Evolutionary conservation across 2,797 vertebrate species (phyloP).

Genomic region (Tadarida brasiliensis): DNA sequence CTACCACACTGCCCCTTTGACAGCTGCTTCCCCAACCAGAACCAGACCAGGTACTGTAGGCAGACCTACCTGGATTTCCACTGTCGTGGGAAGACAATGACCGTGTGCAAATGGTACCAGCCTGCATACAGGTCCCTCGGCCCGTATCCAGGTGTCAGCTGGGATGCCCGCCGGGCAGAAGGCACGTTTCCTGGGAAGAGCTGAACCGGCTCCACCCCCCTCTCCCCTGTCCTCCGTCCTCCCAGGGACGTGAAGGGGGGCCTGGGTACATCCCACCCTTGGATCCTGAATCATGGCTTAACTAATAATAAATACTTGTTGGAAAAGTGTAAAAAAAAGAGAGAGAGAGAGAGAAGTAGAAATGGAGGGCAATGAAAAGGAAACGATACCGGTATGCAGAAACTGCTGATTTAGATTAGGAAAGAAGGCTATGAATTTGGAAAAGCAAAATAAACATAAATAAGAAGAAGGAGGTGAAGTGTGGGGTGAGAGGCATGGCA

Average conservation of each 20-base stretch:
- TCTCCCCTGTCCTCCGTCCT: not conserved
- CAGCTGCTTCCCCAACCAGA: conserved; percentile 94
- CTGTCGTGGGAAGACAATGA: not conserved
- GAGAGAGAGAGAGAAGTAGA: not conserved
- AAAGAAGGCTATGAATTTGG: not conserved
- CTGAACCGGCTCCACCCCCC: not conserved
- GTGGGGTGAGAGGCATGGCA: not conserved
- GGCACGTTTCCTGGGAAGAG: not conserved
- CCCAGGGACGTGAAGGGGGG: not conserved
- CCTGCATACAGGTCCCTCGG: not conserved
- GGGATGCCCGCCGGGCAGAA: not conserved
- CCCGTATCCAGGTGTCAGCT: not conserved
- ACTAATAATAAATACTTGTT: not conserved
- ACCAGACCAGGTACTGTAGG: conserved; percentile 95
- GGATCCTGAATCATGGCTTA: not conserved
- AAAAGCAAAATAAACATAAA: conserved; percentile 37
- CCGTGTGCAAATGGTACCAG: not conserved
- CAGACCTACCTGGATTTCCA: conserved; percentile 91
- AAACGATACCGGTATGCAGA: conserved; percentile 1
- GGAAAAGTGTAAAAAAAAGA: not conserved
- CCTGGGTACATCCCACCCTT: not conserved
- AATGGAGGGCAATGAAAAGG: not conserved
- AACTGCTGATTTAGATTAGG: not conserved
- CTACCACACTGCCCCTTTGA: conserved; percentile 94
- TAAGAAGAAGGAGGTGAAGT: conserved; percentile 12